These are phyloP conservation scores for Dione vanillae DNA, from an alignment of 2,888 invertebrate genomes.

Conservation along the genomic window DNA sequence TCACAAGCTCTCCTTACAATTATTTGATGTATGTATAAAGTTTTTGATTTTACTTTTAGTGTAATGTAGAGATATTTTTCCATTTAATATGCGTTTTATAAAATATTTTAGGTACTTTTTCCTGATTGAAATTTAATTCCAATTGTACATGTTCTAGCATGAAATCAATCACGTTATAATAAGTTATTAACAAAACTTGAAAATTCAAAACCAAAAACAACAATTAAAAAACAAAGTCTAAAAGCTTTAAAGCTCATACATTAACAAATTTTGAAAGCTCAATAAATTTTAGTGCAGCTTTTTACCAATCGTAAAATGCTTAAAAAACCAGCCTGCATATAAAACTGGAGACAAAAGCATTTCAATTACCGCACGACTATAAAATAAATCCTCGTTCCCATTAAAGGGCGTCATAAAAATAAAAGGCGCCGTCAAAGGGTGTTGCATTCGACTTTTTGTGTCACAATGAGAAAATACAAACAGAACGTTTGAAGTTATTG, in stretches of 20 bases:
- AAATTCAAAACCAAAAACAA: background rate
- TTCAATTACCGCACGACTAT: conserved; percentile 48
- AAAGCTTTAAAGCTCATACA: conserved; percentile 4
- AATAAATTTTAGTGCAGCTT: conserved; percentile 28
- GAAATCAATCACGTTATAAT: background rate
- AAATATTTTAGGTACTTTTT: no score
- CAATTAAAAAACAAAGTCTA: conserved; percentile 7
- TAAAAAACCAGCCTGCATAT: conserved; percentile 36
- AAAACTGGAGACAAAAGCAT: conserved; percentile 46
- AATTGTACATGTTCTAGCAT: no score
- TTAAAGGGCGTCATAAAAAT: conserved; percentile 53
- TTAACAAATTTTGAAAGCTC: conserved; percentile 9
- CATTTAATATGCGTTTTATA: no score
- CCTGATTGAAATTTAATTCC: no score
- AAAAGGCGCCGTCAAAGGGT: conserved; percentile 51
- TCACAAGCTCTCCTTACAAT: conserved; percentile 19
- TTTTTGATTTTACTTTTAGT: no score
- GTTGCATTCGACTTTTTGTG: conserved; percentile 31
- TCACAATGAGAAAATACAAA: conserved; percentile 29
- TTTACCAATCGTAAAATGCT: conserved; percentile 41
- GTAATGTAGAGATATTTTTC: no score
- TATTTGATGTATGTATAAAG: background rate
- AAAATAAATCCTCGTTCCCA: conserved; percentile 45
- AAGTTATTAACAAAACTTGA: background rate
- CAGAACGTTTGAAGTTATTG: conserved; percentile 26